Percentiles rank a stretch among this genome's conserved stretches.
Evolutionary conservation across 2,888 invertebrate species (phyloP).

Genomic region (Caenorhabditis sp.): DNA sequence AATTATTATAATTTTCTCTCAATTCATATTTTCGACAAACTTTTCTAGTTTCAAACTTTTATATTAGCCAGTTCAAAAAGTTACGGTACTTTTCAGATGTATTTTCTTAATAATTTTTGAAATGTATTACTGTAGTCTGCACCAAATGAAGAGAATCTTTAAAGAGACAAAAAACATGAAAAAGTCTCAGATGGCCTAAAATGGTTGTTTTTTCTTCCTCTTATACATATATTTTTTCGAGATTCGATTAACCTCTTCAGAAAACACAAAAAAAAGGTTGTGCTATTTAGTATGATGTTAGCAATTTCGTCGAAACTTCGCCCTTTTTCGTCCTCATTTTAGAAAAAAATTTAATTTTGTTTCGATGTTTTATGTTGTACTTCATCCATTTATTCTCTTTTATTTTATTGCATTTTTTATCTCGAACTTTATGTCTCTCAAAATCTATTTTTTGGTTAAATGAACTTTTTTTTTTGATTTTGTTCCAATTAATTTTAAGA

Average conservation of each 20-base stretch:
- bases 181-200: too few species aligned
- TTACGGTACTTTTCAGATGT: too few species aligned
- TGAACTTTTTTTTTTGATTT: too few species aligned
- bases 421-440: background rate
- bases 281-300: background rate
- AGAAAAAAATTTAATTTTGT: background rate
- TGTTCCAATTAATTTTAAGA: too few species aligned
- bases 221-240: background rate
- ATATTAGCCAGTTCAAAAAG: too few species aligned
- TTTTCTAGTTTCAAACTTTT: too few species aligned
- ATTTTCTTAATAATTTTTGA: background rate
- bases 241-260: background rate
- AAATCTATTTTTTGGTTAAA: too few species aligned
- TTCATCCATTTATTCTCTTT: background rate
- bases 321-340: background rate
- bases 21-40: too few species aligned
- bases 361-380: background rate
- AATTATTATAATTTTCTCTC: background rate
- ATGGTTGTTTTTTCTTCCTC: background rate
- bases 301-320: background rate
- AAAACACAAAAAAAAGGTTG: background rate
- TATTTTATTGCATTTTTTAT: background rate
- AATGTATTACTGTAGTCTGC: too few species aligned
- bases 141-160: too few species aligned
- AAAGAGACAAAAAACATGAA: too few species aligned